Base-by-base conservation (phyloP, 2,797 vertebrate species). In the Xenopus petersii region DNA sequence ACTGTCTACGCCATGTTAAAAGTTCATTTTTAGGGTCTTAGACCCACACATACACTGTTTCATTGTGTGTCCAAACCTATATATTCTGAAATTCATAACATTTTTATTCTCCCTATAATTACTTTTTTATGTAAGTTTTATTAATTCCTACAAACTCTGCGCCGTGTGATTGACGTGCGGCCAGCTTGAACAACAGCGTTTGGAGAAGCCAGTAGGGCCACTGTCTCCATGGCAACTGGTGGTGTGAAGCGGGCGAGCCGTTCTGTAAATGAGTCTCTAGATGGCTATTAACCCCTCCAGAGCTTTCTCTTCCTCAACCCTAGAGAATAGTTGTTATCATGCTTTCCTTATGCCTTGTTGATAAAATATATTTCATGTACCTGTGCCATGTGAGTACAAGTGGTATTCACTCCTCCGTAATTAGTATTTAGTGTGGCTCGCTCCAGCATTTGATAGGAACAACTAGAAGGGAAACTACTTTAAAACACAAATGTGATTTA, bases 131-230 rank as follows among this genome's bases (percentile, higher is more conserved):
- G 72, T 72, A 80, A 69, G 59, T 75, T 88, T 86, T 87, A 83
- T 73, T 82, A 80, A 78, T 79, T 77, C 85, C 73, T 81, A 82
- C 84, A 74, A 85, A 71, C 78, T 85, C 84, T 83, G 87, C 87
- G 87, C 88, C 86, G 49, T 82, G 84, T 86, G 87, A 89, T 87
- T 93, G 92, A 93, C 92, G 92, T 91, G 91, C 91, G 88, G 91
- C 90, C 90, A 88, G 90, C 91, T 92, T 90, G 90, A 92, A 92
- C 92, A 91, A 92, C 91, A 91, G 88, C 91, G 89, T 89, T 89
- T 89, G 88, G 85, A 88, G 91, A 91, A 93, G 91, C 89, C 85
- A 92, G 88, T 88, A 87, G 89, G 91, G 92, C 90, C 90, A 89
- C 87, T 86, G 92, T 93, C 91, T 88, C 91, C 92, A 93, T 93